Conservation (phyloP, 1,140 invertebrate genomes). For the Cydia pomonella region DNA sequence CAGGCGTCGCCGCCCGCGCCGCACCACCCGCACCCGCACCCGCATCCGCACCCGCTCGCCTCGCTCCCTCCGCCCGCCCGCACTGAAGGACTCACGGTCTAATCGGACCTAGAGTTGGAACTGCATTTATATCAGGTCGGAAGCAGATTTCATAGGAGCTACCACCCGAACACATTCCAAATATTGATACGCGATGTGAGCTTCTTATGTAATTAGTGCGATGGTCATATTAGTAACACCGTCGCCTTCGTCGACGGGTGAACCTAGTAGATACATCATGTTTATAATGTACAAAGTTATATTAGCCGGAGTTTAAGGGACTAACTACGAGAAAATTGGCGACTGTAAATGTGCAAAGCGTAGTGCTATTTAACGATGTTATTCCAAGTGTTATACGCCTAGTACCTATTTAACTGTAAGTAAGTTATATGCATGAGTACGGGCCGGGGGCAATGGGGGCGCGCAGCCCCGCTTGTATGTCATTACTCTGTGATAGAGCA, state of each 20-base stretch:
- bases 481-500: conserved; percentile 80
- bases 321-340: conserved; percentile 51
- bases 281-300: conserved; percentile 65
- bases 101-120: conserved; percentile 42
- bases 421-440: conserved; percentile 76
- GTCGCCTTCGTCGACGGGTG: conserved; percentile 19
- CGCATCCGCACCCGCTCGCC: conserved; percentile 63
- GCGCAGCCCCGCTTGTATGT: conserved; percentile 69
- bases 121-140: conserved; percentile 29
- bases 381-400: conserved; percentile 72
- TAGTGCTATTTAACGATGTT: conserved; percentile 70
- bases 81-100: conserved; percentile 73
- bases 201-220: conserved; percentile 1
- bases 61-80: conserved; percentile 68
- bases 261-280: conserved; percentile 40
- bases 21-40: conserved; percentile 57
- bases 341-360: conserved; percentile 57
- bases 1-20: conserved; percentile 75
- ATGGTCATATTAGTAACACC: background rate
- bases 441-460: conserved; percentile 76
- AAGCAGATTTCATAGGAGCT: background rate
- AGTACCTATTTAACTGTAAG: conserved; percentile 65
- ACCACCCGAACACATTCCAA: conserved; percentile 33
- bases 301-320: conserved; percentile 49
- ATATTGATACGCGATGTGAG: conserved; percentile 15